Conservation (phyloP, 2,797 vertebrate species). For the Bovichtus variegatus region DNA sequence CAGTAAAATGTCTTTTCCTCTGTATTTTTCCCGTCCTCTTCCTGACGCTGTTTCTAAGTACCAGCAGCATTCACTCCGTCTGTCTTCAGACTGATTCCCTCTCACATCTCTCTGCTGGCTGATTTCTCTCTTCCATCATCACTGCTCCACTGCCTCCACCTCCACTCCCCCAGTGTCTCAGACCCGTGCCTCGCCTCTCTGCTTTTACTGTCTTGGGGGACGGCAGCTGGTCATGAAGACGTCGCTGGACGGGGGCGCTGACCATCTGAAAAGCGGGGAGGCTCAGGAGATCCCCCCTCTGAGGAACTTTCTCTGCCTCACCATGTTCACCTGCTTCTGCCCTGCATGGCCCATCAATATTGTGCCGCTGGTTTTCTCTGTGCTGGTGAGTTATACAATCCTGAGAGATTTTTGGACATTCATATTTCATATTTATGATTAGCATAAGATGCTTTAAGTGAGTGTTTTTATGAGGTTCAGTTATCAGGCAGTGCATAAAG, state of each 20-base stretch:
- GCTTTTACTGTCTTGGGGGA: slow-evolving; percentile 50
- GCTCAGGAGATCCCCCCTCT: slow-evolving; percentile 71
- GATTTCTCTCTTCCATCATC: slow-evolving; percentile 60
- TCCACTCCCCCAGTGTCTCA: slow-evolving; percentile 38
- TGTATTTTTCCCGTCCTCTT: background rate
- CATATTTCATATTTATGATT: background rate
- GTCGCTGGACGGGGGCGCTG: slow-evolving; percentile 44
- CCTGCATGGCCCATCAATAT: slow-evolving; percentile 91
- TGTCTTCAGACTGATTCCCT: slow-evolving; percentile 31
- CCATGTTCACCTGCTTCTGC: slow-evolving; percentile 90
- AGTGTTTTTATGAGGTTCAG: background rate
- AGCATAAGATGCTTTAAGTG: background rate
- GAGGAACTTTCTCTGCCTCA: slow-evolving; percentile 86
- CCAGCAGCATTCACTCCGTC: background rate
- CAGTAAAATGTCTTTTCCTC: background rate
- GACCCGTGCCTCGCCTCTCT: slow-evolving; percentile 28
- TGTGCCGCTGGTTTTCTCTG: slow-evolving; percentile 88
- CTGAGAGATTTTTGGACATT: background rate
- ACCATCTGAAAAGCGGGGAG: slow-evolving; percentile 62
- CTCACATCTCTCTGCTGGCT: slow-evolving; percentile 32
- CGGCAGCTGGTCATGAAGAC: slow-evolving; percentile 49
- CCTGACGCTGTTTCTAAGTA: background rate
- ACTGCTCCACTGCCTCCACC: slow-evolving; percentile 50
- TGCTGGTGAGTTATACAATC: slow-evolving; percentile 86
- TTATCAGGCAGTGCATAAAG: background rate